Conservation (phyloP, 2,113 vertebrate genomes). For the Thinocorus orbignyianus region DNA sequence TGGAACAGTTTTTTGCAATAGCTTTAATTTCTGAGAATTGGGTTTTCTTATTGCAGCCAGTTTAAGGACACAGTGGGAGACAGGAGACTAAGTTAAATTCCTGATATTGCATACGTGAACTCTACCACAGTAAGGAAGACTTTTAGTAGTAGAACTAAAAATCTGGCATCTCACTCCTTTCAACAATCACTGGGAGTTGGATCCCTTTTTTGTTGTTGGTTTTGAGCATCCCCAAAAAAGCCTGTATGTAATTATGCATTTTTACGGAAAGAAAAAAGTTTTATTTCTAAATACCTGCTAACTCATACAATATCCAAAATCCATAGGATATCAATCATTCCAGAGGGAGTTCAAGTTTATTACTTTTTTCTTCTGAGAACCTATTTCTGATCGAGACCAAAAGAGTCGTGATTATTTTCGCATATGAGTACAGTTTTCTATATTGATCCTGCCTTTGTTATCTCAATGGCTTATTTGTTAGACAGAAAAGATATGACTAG, state of each 20-base stretch:
- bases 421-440: not conserved
- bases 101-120: not conserved
- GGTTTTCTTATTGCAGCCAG: not conserved
- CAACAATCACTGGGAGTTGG: not conserved
- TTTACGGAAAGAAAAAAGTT: not conserved
- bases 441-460: constrained; percentile 14
- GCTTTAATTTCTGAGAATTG: not conserved
- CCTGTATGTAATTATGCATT: not conserved
- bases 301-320: not conserved
- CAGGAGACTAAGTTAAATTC: not conserved
- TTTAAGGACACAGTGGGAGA: not conserved
- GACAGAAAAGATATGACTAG: constrained; percentile 34
- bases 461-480: constrained; percentile 34
- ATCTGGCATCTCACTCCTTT: not conserved
- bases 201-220: not conserved
- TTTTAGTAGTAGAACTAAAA: not conserved
- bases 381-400: not conserved
- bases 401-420: not conserved
- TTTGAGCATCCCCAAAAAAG: not conserved
- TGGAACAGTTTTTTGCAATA: not conserved
- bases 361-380: not conserved
- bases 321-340: not conserved
- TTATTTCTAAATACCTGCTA: not conserved
- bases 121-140: not conserved
- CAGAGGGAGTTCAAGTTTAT: not conserved